Percentiles rank a stretch among this genome's conserved stretches.
phyloP scores from a whole-genome alignment of 2,113 vertebrate genomes.

The Parus major region DNA sequence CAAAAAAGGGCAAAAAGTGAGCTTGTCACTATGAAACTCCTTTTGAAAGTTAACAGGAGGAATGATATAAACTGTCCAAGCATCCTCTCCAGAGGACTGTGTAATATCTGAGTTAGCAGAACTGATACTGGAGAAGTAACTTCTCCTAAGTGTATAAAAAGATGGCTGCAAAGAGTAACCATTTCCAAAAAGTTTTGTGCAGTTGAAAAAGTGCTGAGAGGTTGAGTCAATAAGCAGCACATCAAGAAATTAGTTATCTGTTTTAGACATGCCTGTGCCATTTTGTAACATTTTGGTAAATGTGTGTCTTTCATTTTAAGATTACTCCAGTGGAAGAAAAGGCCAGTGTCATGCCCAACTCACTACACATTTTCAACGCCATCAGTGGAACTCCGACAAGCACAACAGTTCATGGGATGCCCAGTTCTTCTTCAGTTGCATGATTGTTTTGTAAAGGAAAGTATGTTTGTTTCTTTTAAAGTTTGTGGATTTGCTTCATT shows the following conservation, averaged over 20 bases:
- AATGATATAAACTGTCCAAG: not conserved
- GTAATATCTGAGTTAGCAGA: not conserved
- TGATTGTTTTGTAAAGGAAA: slow-evolving; percentile 71
- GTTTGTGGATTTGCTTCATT: slow-evolving; percentile 37
- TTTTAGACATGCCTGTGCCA: not conserved
- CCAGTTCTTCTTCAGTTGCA: slow-evolving; percentile 92
- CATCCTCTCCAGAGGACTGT: not conserved
- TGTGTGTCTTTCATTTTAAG: slow-evolving; percentile 68
- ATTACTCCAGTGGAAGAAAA: slow-evolving; percentile 92
- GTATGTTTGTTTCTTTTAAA: not conserved
- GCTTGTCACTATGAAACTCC: not conserved
- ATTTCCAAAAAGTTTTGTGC: not conserved
- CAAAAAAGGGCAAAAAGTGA: not conserved
- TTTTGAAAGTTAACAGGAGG: not conserved
- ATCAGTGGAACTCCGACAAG: slow-evolving; percentile 96
- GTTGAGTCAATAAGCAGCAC: not conserved
- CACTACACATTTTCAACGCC: slow-evolving; percentile 96
- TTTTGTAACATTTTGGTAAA: not conserved
- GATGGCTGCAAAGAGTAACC: not conserved
- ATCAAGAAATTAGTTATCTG: not conserved
- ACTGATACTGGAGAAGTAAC: not conserved
- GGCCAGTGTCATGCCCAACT: slow-evolving; percentile 87
- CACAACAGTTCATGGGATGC: slow-evolving; percentile 91
- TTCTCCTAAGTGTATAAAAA: not conserved
- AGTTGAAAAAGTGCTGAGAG: not conserved